phyloP scores from a whole-genome alignment of 1,140 invertebrate species.

The Sitodiplosis mosellana region DNA sequence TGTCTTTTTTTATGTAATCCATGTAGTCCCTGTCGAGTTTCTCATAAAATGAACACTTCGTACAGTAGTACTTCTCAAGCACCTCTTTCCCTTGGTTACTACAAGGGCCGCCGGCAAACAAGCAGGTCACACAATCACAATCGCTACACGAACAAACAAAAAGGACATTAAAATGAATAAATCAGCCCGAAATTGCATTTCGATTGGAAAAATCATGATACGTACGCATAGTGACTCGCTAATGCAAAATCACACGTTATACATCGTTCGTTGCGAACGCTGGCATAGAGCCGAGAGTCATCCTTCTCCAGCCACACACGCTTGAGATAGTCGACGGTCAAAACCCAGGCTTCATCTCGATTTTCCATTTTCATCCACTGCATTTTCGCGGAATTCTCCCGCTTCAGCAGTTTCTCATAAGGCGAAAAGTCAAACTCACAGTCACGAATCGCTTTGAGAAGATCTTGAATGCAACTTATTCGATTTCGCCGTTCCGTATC shows the following conservation, averaged over 20 bases:
- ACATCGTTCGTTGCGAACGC: constrained; percentile 19
- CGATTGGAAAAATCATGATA: not conserved
- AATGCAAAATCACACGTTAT: constrained; percentile 19
- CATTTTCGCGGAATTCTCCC: constrained; percentile 14
- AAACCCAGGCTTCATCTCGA: constrained; percentile 21
- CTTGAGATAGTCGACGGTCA: constrained; percentile 22
- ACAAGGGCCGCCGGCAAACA: constrained; percentile 16
- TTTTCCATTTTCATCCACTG: constrained; percentile 21
- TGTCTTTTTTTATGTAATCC: not conserved
- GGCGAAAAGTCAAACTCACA: not conserved
- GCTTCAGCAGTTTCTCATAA: constrained; percentile 9
- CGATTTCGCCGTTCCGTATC: constrained; percentile 15
- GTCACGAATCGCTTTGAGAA: constrained; percentile 19
- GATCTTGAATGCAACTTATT: constrained; percentile 19
- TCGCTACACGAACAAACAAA: not conserved
- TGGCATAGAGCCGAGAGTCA: constrained; percentile 19
- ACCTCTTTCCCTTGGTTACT: not conserved
- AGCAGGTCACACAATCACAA: constrained; percentile 24
- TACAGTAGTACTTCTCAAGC: not conserved
- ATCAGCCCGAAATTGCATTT: not conserved
- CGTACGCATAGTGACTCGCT: constrained; percentile 21
- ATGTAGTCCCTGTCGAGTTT: not conserved
- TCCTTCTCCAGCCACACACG: constrained; percentile 21
- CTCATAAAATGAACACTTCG: not conserved
- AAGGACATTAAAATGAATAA: no score